Evolutionary conservation across 2,797 vertebrate genomes (phyloP), one percentile per base, ranked within the genome.

Genomic region (Acipenser ruthenus): DNA sequence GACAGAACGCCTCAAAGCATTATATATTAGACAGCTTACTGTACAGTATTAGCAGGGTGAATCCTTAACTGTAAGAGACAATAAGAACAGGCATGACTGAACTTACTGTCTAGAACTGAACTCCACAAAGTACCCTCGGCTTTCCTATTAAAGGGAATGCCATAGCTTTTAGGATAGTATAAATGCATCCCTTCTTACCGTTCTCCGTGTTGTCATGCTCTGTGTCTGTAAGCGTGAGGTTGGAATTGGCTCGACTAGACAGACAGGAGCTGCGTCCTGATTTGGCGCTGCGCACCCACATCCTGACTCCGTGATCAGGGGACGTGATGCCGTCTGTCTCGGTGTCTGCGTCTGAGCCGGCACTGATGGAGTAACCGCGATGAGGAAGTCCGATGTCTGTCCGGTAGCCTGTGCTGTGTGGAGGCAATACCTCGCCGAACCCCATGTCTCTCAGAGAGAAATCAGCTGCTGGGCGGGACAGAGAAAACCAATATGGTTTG

Each of bases 151-250:
- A 37, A 58, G 3, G 7, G 10, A 58, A 11, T 11, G 55, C 12
- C 55, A 58, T 2, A 13, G 55, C 12, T 58, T 37, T 37, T 5
- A 37, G 37, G 8, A 13, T 13, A 37, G 5, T 5, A 4, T 37
- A 37, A 37, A 37, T 37, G 37, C 37, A 37, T 37, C 4, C 37
- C 8, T 68, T 77, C 85, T 91, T 83, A 98, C 95, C 95, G 0
- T 95, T 93, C 79, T 99, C 96, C 0, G 94, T 97, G 79, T 98
- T 98, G 80, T 99, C 97, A 0, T 98, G 96, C 69, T 99, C 97
- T 0, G 96, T 99, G 84, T 99, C 97, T 0, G 97, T 99, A 67
- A 99, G 94, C 0, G 96, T 99, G 69, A 99, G 92, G 75, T 96
- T 97, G 75, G 97, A 99, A 86, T 99, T 99, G 77, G 96, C 97